A percentile compares a stretch with the other conserved stretches of the same genome.
phyloP scores from a whole-genome alignment of 2,113 vertebrate species.

The Platycercus adscitus region DNA sequence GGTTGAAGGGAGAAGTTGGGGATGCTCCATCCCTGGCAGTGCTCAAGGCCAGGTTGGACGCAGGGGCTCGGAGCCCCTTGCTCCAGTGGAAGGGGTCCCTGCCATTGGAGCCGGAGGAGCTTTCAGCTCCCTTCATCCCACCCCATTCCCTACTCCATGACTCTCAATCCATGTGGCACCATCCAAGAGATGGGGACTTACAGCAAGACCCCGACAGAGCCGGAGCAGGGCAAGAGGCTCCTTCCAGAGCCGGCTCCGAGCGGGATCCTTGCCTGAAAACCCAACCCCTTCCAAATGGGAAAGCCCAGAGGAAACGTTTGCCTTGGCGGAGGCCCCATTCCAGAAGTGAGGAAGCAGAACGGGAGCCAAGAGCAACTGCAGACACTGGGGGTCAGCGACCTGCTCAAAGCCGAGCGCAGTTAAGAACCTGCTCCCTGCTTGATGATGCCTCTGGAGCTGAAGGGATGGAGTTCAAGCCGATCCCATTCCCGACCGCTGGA shows the following conservation, averaged over 20 bases:
- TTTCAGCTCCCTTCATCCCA: background rate
- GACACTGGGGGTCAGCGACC: background rate
- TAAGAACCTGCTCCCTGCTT: background rate
- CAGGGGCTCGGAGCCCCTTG: too few relatives aligned
- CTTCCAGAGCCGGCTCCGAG: rapidly evolving
- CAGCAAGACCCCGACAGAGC: rapidly evolving
- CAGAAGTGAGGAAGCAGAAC: background rate
- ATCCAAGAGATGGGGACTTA: too few relatives aligned
- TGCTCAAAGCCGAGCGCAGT: rapidly evolving
- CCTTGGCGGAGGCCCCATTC: background rate
- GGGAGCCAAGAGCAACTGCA: background rate
- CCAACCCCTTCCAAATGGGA: background rate
- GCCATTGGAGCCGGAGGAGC: background rate
- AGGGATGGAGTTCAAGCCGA: background rate
- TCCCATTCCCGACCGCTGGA: background rate
- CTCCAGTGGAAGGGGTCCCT: too few relatives aligned
- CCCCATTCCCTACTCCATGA: background rate
- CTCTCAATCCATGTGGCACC: too few relatives aligned
- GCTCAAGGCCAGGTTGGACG: too few relatives aligned
- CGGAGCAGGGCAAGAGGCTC: background rate
- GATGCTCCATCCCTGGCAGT: too few relatives aligned
- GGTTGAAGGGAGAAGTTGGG: background rate
- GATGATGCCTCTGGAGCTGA: rapidly evolving
- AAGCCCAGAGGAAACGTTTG: background rate
- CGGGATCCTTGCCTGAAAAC: background rate